Conservation (phyloP, 2,113 vertebrate genomes). For the Cyphomyrus plagiostoma region DNA sequence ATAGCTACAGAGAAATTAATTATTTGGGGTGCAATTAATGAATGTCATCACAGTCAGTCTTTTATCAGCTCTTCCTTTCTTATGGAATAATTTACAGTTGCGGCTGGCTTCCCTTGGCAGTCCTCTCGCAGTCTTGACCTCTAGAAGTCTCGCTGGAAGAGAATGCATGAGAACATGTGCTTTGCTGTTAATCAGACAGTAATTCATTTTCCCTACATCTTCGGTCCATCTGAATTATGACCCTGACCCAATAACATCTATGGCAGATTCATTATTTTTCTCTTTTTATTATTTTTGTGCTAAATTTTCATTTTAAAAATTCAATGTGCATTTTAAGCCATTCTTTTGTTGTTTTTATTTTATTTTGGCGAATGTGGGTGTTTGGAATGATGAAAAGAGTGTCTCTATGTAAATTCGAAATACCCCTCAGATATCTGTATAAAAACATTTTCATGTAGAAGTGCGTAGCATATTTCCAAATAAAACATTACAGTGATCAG, state of each 20-base stretch:
- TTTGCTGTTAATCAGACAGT: slow-evolving; percentile 42
- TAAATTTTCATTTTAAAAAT: slow-evolving; percentile 9
- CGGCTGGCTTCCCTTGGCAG: slow-evolving; percentile 43
- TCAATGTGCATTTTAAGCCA: not conserved
- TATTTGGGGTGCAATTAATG: slow-evolving; percentile 48
- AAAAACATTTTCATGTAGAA: not conserved
- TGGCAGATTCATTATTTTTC: slow-evolving; percentile 33
- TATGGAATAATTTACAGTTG: slow-evolving; percentile 43
- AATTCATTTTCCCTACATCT: slow-evolving; percentile 44
- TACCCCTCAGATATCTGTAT: not conserved
- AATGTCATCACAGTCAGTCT: slow-evolving; percentile 39
- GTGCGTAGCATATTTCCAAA: not conserved
- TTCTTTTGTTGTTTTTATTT: not conserved
- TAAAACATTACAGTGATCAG: not conserved
- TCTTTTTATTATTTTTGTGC: slow-evolving; percentile 18
- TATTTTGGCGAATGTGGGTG: not conserved
- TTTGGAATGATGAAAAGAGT: not conserved
- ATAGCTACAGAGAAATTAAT: slow-evolving; percentile 37
- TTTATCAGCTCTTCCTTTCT: slow-evolving; percentile 41
- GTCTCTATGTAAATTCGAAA: slow-evolving; percentile 3
- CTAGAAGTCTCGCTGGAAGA: slow-evolving; percentile 36
- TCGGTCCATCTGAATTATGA: slow-evolving; percentile 39
- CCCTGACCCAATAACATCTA: slow-evolving; percentile 31
- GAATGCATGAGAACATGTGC: slow-evolving; percentile 34
- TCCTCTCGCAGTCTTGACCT: slow-evolving; percentile 45